These are phyloP conservation scores for Phallusia fumigata DNA, from an alignment of 23 tunicate species.

Conservation along the genomic window DNA sequence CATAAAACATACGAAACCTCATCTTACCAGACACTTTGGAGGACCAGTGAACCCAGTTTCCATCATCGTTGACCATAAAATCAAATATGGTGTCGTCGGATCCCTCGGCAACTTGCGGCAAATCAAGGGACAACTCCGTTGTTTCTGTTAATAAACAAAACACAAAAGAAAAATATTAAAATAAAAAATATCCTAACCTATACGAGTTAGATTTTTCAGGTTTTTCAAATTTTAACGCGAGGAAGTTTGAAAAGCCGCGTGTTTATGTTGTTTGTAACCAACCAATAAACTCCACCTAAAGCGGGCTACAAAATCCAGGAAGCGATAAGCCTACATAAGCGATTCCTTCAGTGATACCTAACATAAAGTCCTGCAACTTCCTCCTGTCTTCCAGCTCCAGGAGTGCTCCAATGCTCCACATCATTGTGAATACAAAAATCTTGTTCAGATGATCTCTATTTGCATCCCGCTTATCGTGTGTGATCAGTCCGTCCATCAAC, in stretches of 20 bases:
- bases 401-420: conserved; percentile 97
- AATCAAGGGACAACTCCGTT: conserved; percentile 57
- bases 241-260: too few species aligned
- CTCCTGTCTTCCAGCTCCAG: conserved; percentile 86
- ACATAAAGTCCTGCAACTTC: conserved; percentile 67
- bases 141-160: conserved; percentile 36
- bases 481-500: conserved; percentile 80
- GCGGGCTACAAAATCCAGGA: too few species aligned
- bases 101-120: conserved; percentile 43
- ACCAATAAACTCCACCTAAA: too few species aligned
- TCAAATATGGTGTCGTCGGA: conserved; percentile 85
- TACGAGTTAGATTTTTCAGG: too few species aligned
- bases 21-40: conserved; percentile 52
- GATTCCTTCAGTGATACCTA: too few species aligned
- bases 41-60: conserved; percentile 90
- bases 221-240: too few species aligned
- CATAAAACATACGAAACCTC: too few species aligned
- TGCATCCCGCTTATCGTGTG: conserved; percentile 36
- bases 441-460: conserved; percentile 49
- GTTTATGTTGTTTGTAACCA: too few species aligned
- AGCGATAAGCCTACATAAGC: too few species aligned
- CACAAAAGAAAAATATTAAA: background rate
- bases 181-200: too few species aligned
- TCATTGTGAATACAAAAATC: conserved; percentile 65
- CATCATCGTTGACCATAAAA: conserved; percentile 67